These are phyloP conservation scores for Echiichthys vipera DNA, from an alignment of 2,797 vertebrate species.

Conservation along the genomic window DNA sequence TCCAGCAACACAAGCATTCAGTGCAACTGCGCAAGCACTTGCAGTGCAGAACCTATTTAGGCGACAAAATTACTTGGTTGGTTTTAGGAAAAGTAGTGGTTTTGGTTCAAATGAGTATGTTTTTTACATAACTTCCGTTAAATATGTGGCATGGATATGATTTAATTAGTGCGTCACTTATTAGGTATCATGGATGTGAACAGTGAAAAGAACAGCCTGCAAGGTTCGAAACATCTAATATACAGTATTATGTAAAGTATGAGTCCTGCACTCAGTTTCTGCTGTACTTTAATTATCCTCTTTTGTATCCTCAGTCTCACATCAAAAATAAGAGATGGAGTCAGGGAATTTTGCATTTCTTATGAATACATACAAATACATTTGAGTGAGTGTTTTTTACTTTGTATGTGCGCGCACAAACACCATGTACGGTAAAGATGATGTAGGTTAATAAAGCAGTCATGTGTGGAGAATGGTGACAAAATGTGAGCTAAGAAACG, in stretches of 20 bases:
- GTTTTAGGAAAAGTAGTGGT: no score
- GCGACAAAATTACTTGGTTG: no score
- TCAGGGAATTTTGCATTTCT: constrained; percentile 24
- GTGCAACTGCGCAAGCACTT: no score
- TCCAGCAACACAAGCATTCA: no score
- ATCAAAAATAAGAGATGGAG: neutral
- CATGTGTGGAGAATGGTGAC: neutral
- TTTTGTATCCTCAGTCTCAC: neutral
- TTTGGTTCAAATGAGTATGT: no score
- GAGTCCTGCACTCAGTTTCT: neutral
- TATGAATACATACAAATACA: neutral
- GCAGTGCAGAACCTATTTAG: no score
- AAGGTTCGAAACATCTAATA: neutral
- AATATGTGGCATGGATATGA: no score
- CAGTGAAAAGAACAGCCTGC: no score
- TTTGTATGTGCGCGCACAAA: neutral
- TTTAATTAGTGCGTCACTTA: no score
- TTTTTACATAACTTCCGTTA: no score
- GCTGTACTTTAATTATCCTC: neutral
- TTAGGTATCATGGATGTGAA: no score
- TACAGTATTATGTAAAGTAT: no score
- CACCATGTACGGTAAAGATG: neutral
- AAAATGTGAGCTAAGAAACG: neutral
- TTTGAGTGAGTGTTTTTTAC: constrained; percentile 29
- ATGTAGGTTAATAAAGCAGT: neutral